Evolutionary conservation across 2,113 vertebrate species (phyloP).

Genomic region (Baryphthengus martii): DNA sequence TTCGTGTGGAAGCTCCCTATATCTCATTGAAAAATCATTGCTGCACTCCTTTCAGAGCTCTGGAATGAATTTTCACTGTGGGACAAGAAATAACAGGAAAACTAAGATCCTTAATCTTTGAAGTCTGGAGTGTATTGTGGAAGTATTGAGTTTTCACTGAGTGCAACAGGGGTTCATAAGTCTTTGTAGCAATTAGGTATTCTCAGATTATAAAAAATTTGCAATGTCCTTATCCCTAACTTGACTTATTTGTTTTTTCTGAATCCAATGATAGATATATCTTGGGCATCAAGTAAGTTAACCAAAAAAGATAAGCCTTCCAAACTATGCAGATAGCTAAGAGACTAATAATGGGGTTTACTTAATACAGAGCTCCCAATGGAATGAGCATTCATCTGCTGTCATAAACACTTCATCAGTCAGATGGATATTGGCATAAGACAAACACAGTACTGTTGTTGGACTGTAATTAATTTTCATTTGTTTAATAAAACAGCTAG

Average conservation of each 20-base stretch:
- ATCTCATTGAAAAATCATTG: not conserved
- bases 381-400: not conserved
- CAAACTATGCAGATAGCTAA: not conserved
- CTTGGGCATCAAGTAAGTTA: not conserved
- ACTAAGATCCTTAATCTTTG: not conserved
- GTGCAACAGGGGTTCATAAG: not conserved
- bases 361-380: not conserved
- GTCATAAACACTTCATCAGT: conserved; percentile 4
- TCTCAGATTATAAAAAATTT: not conserved
- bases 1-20: not conserved
- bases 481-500: not conserved
- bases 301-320: not conserved
- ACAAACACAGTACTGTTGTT: not conserved
- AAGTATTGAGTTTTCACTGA: not conserved
- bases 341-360: not conserved
- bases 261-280: not conserved
- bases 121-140: not conserved
- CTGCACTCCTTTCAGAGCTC: not conserved
- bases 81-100: conserved; percentile 13
- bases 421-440: not conserved
- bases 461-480: conserved; percentile 1
- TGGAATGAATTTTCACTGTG: not conserved
- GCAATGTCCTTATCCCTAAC: not conserved
- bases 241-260: not conserved
- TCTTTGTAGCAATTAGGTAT: not conserved